Evolutionary conservation across 2,113 vertebrate species (phyloP).

Genomic region (Oncorhynchus masou): DNA sequence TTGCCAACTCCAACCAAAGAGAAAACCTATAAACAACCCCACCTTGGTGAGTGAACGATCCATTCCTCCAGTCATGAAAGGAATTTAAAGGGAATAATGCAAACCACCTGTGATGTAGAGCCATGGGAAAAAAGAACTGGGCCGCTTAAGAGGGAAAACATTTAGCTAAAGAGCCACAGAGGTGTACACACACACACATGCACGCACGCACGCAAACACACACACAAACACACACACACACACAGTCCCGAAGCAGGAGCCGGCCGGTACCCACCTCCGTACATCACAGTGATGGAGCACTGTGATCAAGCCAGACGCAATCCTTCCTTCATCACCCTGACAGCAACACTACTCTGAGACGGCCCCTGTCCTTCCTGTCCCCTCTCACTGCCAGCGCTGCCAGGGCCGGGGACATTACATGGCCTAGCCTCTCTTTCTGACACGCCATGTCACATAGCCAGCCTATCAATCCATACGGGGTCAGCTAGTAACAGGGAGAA

Average conservation of each 20-base stretch:
- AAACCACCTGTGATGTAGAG: constrained; percentile 67
- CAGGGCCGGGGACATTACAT: constrained; percentile 51
- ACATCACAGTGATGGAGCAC: constrained; percentile 77
- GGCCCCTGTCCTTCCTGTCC: constrained; percentile 36
- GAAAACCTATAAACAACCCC: constrained; percentile 41
- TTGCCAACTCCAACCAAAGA: constrained; percentile 25
- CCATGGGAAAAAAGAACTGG: constrained; percentile 24
- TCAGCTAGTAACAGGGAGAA: constrained; percentile 29
- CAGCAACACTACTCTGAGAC: constrained; percentile 53
- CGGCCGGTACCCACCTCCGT: constrained; percentile 46
- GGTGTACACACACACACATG: constrained; percentile 42
- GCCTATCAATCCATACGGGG: constrained; percentile 68
- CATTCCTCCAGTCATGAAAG: constrained; percentile 59
- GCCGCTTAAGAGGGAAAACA: constrained; percentile 64
- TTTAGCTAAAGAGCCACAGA: constrained; percentile 63
- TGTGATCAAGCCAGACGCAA: constrained; percentile 67
- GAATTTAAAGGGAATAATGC: constrained; percentile 61
- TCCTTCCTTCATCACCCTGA: constrained; percentile 78
- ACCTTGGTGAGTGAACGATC: constrained; percentile 31
- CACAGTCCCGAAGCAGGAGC: constrained; percentile 50
- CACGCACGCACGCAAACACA: constrained; percentile 23
- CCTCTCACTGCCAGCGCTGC: constrained; percentile 24
- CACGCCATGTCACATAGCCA: constrained; percentile 47
- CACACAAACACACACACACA: background rate
- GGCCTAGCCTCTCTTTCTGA: constrained; percentile 59